Evolutionary conservation across 1,140 invertebrate species (phyloP).

Genomic region (Phocides pigmalion): DNA sequence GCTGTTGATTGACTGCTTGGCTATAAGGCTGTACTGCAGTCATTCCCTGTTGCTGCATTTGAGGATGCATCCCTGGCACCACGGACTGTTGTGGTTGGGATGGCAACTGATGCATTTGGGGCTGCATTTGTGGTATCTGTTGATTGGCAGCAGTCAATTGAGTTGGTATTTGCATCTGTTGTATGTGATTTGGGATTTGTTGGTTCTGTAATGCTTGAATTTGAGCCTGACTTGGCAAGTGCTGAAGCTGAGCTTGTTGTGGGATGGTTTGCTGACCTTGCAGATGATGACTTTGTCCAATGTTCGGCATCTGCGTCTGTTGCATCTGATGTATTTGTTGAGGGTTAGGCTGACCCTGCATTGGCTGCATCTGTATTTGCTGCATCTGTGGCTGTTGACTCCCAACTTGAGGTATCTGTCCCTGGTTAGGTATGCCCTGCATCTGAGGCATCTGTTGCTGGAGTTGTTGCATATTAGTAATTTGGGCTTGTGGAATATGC

Average conservation of each 20-base stretch:
- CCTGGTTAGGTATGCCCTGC: slow-evolving; percentile 79
- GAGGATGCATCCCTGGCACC: slow-evolving; percentile 76
- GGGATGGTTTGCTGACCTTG: slow-evolving; percentile 71
- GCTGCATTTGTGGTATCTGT: slow-evolving; percentile 80
- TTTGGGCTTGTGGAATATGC: slow-evolving; percentile 77
- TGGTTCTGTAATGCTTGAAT: slow-evolving; percentile 81
- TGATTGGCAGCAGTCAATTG: slow-evolving; percentile 73
- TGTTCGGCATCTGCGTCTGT: slow-evolving; percentile 74
- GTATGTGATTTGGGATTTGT: slow-evolving; percentile 81
- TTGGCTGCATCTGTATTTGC: slow-evolving; percentile 82
- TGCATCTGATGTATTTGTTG: slow-evolving; percentile 78
- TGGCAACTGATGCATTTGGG: slow-evolving; percentile 76
- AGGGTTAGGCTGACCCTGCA: slow-evolving; percentile 76
- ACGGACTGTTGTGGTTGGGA: slow-evolving; percentile 76
- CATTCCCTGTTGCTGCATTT: slow-evolving; percentile 79
- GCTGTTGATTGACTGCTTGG: slow-evolving; percentile 74
- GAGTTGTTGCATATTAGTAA: slow-evolving; percentile 79
- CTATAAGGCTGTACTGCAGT: slow-evolving; percentile 75
- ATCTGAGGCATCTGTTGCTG: slow-evolving; percentile 81
- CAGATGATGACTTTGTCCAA: slow-evolving; percentile 68
- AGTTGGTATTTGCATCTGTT: slow-evolving; percentile 80
- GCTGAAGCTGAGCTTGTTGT: slow-evolving; percentile 80
- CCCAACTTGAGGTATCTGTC: slow-evolving; percentile 73
- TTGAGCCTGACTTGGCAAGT: slow-evolving; percentile 80
- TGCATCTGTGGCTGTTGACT: slow-evolving; percentile 80